Conservation (phyloP, 92 coral and sea anemone species). For the Umimayanthus chanpuru region DNA sequence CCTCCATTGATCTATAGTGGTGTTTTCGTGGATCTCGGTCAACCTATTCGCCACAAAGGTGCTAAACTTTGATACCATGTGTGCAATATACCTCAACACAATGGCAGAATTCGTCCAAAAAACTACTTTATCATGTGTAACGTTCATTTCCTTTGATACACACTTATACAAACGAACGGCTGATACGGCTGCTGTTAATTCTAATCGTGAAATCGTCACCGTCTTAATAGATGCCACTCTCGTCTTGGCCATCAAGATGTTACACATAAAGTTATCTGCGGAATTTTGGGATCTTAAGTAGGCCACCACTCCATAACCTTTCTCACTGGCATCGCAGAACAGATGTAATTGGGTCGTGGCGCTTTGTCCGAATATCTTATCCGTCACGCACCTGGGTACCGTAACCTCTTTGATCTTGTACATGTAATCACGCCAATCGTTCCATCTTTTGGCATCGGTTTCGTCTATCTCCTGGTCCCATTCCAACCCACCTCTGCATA, state of each 20-base stretch:
- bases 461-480: not conserved
- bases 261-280: not conserved
- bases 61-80: not conserved
- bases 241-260: not conserved
- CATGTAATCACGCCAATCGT: not conserved
- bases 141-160: not conserved
- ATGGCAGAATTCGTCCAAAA: not conserved
- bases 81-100: not conserved
- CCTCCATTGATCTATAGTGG: not conserved
- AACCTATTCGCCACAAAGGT: not conserved
- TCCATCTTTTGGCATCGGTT: not conserved
- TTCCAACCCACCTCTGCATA: not conserved
- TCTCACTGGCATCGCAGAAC: not conserved
- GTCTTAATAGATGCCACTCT: not conserved
- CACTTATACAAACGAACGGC: too few relatives aligned
- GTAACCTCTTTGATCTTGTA: too few relatives aligned
- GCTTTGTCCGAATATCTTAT: too few relatives aligned
- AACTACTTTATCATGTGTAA: not conserved
- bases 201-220: not conserved
- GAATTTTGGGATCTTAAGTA: not conserved
- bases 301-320: not conserved
- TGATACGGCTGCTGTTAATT: too few relatives aligned
- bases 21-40: too few relatives aligned
- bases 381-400: too few relatives aligned
- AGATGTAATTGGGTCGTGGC: too few relatives aligned